These are phyloP conservation scores for Atractosteus spatula DNA, from an alignment of 2,113 vertebrate species.

Conservation along the genomic window DNA sequence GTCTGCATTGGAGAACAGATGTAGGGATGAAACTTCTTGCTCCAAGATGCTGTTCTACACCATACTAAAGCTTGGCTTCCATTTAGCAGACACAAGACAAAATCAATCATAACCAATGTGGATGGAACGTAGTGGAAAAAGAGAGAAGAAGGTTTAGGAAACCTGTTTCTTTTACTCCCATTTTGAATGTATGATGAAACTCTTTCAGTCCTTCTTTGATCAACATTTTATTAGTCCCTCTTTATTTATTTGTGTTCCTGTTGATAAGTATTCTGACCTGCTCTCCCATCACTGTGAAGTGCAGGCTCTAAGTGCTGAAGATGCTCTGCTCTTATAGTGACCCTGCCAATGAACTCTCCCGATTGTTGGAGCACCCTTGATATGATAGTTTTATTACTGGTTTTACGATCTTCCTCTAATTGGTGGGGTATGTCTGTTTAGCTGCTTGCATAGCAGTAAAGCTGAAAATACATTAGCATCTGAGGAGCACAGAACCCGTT, in stretches of 20 bases:
- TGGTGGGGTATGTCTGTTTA: constrained; percentile 10
- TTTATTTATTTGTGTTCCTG: neutral
- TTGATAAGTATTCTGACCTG: neutral
- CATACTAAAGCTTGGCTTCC: neutral
- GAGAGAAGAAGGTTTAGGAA: neutral
- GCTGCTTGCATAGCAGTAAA: neutral
- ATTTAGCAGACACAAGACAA: neutral
- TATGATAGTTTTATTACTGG: constrained; percentile 17
- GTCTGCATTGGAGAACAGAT: neutral
- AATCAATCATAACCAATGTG: neutral
- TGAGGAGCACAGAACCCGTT: neutral
- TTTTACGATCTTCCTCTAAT: constrained; percentile 11
- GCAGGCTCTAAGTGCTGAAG: neutral
- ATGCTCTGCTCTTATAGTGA: constrained; percentile 2
- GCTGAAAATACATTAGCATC: neutral
- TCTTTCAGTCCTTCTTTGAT: too few species aligned
- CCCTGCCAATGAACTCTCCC: constrained; percentile 14
- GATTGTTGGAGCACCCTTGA: constrained; percentile 18
- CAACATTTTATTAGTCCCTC: too few species aligned
- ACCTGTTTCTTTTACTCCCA: neutral
- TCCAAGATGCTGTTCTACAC: neutral
- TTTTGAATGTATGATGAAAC: too few species aligned
- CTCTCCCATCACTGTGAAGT: neutral
- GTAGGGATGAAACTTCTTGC: neutral
- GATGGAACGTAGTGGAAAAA: neutral